These are phyloP conservation scores for Drosophila ironensis DNA, from an alignment of 1,140 invertebrate genomes.

Conservation along the genomic window DNA sequence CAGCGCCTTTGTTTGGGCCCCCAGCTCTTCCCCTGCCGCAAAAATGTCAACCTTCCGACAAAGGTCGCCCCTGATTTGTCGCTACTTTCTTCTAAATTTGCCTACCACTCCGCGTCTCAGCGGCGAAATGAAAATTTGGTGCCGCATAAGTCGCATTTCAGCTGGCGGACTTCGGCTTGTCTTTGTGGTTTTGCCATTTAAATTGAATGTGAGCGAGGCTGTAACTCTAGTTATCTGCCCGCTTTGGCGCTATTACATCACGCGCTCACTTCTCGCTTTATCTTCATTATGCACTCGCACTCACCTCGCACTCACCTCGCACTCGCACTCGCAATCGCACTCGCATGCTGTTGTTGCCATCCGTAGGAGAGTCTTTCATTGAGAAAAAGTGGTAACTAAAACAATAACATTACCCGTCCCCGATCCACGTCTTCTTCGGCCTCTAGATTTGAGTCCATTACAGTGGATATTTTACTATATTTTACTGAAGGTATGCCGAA, in stretches of 20 bases:
- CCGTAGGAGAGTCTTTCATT: constrained; percentile 53
- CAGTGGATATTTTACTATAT: no score
- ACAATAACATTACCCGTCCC: constrained; percentile 46
- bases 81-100: no score
- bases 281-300: constrained; percentile 37
- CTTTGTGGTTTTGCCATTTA: constrained; percentile 70
- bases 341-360: constrained; percentile 3
- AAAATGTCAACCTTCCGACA: constrained; percentile 22
- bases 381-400: constrained; percentile 58
- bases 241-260: constrained; percentile 73
- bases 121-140: constrained; percentile 17
- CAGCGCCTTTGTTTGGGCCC: neutral
- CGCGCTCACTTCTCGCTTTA: constrained; percentile 20
- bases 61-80: constrained; percentile 10
- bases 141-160: constrained; percentile 23
- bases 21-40: constrained; percentile 2
- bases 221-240: constrained; percentile 67
- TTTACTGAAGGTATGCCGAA: no score
- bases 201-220: constrained; percentile 48
- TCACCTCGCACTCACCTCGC: no score
- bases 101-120: neutral
- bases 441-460: neutral
- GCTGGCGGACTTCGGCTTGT: constrained; percentile 8
- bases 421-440: constrained; percentile 28
- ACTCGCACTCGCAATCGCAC: no score